phyloP scores from a whole-genome alignment of 2,797 vertebrate species.

The Okamejei kenojei region DNA sequence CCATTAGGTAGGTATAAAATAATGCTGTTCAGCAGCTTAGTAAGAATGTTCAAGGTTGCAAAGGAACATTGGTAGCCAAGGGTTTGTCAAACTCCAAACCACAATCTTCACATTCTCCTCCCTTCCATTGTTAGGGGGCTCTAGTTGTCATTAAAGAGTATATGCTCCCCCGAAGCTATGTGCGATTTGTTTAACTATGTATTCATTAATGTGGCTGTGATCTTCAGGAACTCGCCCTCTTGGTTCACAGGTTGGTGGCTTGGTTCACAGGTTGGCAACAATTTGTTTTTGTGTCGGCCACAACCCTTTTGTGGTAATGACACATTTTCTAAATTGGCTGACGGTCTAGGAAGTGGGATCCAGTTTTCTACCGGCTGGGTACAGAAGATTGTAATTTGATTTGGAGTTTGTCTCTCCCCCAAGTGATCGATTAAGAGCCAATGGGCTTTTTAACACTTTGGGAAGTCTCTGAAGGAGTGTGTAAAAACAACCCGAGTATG shows the following conservation, averaged over 20 bases:
- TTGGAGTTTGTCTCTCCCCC: slow-evolving; percentile 5
- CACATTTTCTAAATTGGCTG: background rate
- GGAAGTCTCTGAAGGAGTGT: background rate
- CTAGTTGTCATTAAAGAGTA: background rate
- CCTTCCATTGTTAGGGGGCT: background rate
- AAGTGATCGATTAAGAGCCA: background rate
- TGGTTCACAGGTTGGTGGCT: background rate
- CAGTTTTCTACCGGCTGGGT: background rate
- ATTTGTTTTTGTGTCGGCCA: background rate
- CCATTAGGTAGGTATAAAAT: slow-evolving; percentile 72
- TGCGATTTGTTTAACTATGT: background rate
- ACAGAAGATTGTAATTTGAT: background rate
- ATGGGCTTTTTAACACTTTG: background rate
- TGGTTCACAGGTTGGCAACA: background rate
- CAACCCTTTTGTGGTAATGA: background rate
- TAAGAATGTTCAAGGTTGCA: background rate
- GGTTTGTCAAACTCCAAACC: slow-evolving; percentile 13
- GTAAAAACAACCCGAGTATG: background rate
- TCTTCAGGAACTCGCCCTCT: slow-evolving; percentile 5
- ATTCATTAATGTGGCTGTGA: background rate
- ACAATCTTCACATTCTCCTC: background rate
- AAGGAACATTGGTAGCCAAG: background rate
- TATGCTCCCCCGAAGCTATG: background rate
- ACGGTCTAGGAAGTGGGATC: no score
- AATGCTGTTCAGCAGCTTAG: slow-evolving; percentile 33